phyloP scores from a whole-genome alignment of 2,113 vertebrate genomes.

The Gracilinanus agilis region DNA sequence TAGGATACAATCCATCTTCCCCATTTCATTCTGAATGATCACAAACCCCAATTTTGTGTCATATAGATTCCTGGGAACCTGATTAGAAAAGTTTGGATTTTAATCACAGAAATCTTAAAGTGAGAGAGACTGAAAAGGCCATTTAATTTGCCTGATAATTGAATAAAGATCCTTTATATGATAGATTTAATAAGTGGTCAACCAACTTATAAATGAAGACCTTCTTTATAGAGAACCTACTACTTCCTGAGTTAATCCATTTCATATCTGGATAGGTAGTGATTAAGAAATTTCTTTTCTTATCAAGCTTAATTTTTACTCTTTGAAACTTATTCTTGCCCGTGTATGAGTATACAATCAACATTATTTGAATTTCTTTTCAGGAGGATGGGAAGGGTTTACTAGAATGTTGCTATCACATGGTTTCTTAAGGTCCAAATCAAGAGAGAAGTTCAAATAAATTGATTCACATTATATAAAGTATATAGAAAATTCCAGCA shows the following conservation, averaged over 20 bases:
- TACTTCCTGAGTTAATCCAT: no score
- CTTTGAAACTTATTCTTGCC: not conserved
- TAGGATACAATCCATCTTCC: no score
- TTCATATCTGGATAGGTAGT: no score
- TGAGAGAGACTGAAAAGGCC: not conserved
- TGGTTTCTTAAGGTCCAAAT: not conserved
- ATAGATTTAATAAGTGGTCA: not conserved
- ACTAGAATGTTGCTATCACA: not conserved
- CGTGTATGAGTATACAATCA: not conserved
- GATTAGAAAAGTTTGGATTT: not conserved
- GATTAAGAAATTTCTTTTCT: no score
- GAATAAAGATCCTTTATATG: not conserved
- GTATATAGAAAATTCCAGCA: not conserved
- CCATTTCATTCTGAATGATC: not conserved
- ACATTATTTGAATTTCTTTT: not conserved
- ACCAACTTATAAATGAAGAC: not conserved
- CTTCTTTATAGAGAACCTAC: not conserved
- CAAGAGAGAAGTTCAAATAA: not conserved
- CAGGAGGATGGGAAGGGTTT: not conserved
- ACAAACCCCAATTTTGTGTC: not conserved
- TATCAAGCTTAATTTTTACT: not conserved
- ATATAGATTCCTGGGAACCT: not conserved
- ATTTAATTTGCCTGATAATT: not conserved
- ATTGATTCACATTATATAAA: not conserved
- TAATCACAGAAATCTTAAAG: not conserved